Evolutionary conservation across 2,113 vertebrate genomes (phyloP).

Genomic region (Labeo catla): DNA sequence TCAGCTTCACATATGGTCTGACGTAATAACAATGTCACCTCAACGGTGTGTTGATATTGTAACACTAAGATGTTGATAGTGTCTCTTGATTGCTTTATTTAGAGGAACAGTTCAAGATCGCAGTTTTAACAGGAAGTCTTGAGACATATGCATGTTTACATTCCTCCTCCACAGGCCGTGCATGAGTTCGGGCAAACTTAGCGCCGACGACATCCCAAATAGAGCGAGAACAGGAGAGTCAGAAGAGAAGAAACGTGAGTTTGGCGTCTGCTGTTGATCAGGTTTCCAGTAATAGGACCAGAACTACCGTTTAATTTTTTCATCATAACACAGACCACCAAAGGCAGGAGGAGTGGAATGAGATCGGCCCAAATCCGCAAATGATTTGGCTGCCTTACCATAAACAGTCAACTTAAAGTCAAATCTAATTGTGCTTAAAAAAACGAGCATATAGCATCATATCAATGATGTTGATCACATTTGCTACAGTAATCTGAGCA

Average conservation of each 20-base stretch:
- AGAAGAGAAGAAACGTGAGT: background rate
- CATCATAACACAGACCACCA: constrained; percentile 39
- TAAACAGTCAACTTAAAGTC: constrained; percentile 37
- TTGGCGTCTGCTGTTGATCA: constrained; percentile 36
- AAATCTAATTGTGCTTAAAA: constrained; percentile 39
- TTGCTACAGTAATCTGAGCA: constrained; percentile 34
- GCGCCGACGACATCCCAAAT: background rate
- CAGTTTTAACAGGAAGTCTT: constrained; percentile 1
- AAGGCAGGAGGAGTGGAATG: constrained; percentile 24
- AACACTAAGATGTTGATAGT: background rate
- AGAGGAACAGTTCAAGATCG: background rate
- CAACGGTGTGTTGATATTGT: background rate
- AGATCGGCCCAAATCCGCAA: constrained; percentile 50
- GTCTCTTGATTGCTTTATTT: background rate
- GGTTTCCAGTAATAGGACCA: constrained; percentile 43
- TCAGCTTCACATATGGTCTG: constrained; percentile 17
- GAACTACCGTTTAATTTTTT: constrained; percentile 56
- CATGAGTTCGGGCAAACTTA: background rate
- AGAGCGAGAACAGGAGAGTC: background rate
- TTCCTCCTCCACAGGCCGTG: background rate
- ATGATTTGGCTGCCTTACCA: constrained; percentile 29
- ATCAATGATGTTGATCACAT: constrained; percentile 36
- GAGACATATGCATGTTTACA: background rate
- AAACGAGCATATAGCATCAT: constrained; percentile 10
- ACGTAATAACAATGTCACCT: constrained; percentile 6